These are phyloP conservation scores for Euborellia annulipes DNA, from an alignment of 1,140 invertebrate species.

Conservation along the genomic window DNA sequence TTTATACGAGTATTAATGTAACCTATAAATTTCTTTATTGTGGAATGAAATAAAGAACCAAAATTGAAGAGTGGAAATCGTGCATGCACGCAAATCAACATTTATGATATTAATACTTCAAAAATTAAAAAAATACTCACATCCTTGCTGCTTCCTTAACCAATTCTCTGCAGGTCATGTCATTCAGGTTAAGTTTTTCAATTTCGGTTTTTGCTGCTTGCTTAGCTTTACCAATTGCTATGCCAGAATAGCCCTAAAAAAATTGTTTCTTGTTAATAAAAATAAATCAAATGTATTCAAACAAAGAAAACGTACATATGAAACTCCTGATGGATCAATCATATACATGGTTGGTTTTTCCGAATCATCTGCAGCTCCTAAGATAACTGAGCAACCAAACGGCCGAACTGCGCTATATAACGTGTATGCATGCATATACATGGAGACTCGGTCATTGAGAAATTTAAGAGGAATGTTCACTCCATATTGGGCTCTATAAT, in stretches of 20 bases:
- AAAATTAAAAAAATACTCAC: too few relatives aligned
- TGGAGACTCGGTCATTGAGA: conserved; percentile 79
- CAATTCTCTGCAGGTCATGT: conserved; percentile 70
- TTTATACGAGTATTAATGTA: too few relatives aligned
- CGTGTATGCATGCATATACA: conserved; percentile 95
- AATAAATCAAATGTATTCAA: neutral
- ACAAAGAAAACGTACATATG: conserved; percentile 47
- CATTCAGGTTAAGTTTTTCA: conserved; percentile 84
- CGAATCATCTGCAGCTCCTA: conserved; percentile 65
- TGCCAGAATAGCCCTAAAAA: conserved; percentile 82
- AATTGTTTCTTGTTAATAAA: neutral
- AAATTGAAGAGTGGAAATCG: too few relatives aligned
- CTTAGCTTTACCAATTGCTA: conserved; percentile 94
- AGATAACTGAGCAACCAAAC: conserved; percentile 80
- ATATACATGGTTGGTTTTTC: conserved; percentile 82
- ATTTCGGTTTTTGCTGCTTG: conserved; percentile 99
- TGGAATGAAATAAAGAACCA: too few relatives aligned
- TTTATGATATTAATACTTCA: too few relatives aligned
- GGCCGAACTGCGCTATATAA: conserved; percentile 89
- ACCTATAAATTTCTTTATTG: too few relatives aligned
- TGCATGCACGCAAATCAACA: too few relatives aligned
- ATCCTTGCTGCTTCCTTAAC: conserved; percentile 92
- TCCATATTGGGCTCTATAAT: conserved; percentile 77
- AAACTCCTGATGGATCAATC: conserved; percentile 92
- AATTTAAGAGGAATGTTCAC: conserved; percentile 75